phyloP scores from a whole-genome alignment of 2,888 invertebrate genomes.

The Torymus texanus region DNA sequence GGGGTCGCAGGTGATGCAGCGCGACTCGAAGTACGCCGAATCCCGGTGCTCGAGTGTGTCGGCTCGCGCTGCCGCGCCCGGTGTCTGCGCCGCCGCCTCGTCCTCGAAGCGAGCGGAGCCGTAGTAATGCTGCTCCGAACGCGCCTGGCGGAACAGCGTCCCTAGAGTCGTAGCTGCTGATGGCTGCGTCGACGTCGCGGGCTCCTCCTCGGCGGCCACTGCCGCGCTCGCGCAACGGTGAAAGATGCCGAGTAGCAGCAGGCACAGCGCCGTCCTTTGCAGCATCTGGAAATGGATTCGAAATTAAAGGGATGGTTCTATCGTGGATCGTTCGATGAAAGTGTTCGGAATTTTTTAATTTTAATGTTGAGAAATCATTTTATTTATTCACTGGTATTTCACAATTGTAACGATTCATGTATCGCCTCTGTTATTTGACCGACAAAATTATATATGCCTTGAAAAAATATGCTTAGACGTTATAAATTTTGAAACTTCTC shows the following conservation, averaged over 20 bases:
- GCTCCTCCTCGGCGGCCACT: slow-evolving; percentile 10
- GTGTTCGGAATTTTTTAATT: too few species aligned
- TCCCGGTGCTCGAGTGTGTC: slow-evolving; percentile 63
- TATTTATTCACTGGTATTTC: too few species aligned
- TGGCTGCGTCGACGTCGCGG: slow-evolving; percentile 46
- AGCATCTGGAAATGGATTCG: slow-evolving; percentile 21
- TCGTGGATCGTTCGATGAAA: too few species aligned
- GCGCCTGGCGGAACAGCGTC: slow-evolving; percentile 67
- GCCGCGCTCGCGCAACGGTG: neutral
- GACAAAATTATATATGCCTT: too few species aligned
- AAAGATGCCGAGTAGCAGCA: slow-evolving; percentile 5
- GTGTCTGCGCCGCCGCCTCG: slow-evolving; percentile 61
- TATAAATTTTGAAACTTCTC: too few species aligned
- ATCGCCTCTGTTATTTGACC: too few species aligned
- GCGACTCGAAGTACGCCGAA: slow-evolving; percentile 69
- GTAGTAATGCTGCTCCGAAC: slow-evolving; percentile 66
- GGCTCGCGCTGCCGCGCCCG: slow-evolving; percentile 60
- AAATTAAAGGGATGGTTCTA: too few species aligned
- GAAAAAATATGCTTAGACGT: too few species aligned
- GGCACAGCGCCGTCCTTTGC: neutral
- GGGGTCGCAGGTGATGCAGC: slow-evolving; percentile 70
- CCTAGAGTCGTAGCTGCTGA: slow-evolving; percentile 65
- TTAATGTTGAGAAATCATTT: too few species aligned
- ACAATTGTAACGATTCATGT: too few species aligned
- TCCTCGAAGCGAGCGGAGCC: slow-evolving; percentile 60